Percentiles rank a stretch among this genome's conserved stretches.
Evolutionary conservation across 2,888 invertebrate genomes (phyloP).

Genomic region (Bhutanitis thaidina): DNA sequence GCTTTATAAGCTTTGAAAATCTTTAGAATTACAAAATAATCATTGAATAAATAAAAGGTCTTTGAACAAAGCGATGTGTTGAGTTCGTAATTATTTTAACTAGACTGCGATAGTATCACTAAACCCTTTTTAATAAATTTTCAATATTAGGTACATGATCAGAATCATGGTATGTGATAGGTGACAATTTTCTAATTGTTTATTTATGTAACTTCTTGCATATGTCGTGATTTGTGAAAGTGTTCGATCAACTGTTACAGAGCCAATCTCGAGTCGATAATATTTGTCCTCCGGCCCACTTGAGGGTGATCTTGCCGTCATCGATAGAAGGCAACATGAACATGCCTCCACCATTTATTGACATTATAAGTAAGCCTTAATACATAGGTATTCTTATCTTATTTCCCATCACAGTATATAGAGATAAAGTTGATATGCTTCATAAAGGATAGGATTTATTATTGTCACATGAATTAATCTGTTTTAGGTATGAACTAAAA

Average conservation of each 20-base stretch:
- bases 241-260: conserved; percentile 50
- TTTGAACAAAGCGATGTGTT: no score
- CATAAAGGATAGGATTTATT: no score
- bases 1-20: no score
- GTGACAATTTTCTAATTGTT: conserved; percentile 45
- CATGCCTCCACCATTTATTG: conserved; percentile 60
- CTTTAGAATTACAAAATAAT: no score
- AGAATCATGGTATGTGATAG: conserved; percentile 37
- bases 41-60: no score
- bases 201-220: conserved; percentile 60
- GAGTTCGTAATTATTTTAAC: background rate
- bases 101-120: conserved; percentile 2
- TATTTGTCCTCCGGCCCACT: conserved; percentile 53
- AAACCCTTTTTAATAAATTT: conserved; percentile 32
- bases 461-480: background rate
- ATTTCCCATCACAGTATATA: no score
- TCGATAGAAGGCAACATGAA: conserved; percentile 49
- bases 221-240: conserved; percentile 48
- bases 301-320: conserved; percentile 63
- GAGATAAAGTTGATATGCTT: no score
- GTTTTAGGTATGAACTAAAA: background rate
- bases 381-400: conserved; percentile 2
- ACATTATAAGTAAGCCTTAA: conserved; percentile 51
- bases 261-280: conserved; percentile 55
- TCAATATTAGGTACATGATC: conserved; percentile 39